phyloP scores from a whole-genome alignment of 1,140 invertebrate genomes.

The Drosophila triauraria region DNA sequence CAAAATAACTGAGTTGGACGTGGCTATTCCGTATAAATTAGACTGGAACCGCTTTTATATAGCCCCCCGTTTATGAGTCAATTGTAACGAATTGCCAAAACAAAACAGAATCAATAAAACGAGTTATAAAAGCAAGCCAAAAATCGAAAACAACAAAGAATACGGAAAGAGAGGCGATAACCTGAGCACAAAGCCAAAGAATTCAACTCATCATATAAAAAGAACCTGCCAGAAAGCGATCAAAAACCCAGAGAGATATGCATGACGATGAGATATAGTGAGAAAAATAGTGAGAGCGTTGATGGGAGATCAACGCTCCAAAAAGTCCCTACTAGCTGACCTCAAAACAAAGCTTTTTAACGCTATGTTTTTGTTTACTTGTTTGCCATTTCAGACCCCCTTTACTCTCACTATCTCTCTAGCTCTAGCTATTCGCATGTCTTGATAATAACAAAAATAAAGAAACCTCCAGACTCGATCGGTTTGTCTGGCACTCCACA shows the following conservation, averaged over 20 bases:
- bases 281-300: background rate
- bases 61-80: conserved; percentile 48
- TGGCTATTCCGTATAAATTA: conserved; percentile 38
- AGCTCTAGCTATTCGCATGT: conserved; percentile 9
- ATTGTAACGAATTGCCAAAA: conserved; percentile 73
- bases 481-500: conserved; percentile 37
- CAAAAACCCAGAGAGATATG: conserved; percentile 2
- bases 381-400: conserved; percentile 32
- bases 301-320: conserved; percentile 1
- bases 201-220: conserved; percentile 7
- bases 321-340: conserved; percentile 32
- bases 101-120: conserved; percentile 78
- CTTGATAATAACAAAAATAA: conserved; percentile 30
- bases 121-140: conserved; percentile 41
- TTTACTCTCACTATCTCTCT: background rate
- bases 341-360: conserved; percentile 52
- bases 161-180: conserved; percentile 38
- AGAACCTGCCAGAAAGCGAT: conserved; percentile 51
- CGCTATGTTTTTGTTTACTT: conserved; percentile 58
- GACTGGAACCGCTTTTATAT: conserved; percentile 36
- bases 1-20: conserved; percentile 19
- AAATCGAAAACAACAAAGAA: conserved; percentile 29
- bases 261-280: background rate
- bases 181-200: conserved; percentile 27
- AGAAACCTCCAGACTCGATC: conserved; percentile 37